phyloP scores from a whole-genome alignment of 2,113 vertebrate species.

The Hydrolagus affinis region DNA sequence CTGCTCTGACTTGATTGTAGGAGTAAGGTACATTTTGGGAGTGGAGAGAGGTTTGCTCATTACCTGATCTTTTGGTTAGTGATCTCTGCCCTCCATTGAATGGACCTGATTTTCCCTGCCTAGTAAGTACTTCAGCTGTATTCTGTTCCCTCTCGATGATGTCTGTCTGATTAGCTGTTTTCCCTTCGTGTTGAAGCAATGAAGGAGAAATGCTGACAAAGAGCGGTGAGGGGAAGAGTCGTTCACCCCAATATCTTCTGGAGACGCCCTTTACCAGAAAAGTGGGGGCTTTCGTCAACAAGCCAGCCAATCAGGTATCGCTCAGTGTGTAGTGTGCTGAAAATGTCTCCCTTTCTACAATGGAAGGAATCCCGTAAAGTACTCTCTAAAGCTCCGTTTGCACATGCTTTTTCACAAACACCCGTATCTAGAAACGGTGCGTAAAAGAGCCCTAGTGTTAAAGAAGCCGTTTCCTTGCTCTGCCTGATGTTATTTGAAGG shows the following conservation, averaged over 20 bases:
- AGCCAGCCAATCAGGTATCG: slow-evolving; percentile 79
- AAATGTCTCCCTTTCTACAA: no score
- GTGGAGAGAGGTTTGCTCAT: background rate
- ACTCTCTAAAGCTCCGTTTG: no score
- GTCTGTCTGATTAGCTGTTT: background rate
- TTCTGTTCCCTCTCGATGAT: background rate
- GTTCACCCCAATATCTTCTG: slow-evolving; percentile 66
- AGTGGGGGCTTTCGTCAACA: slow-evolving; percentile 92
- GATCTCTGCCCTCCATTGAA: background rate
- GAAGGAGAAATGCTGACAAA: slow-evolving; percentile 69
- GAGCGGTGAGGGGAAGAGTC: slow-evolving; percentile 63
- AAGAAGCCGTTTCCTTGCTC: no score
- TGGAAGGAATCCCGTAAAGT: no score
- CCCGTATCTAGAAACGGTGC: no score
- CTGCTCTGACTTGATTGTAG: no score
- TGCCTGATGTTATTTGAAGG: no score
- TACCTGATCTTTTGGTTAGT: background rate
- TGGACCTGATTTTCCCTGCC: background rate
- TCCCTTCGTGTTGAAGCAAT: slow-evolving; percentile 41
- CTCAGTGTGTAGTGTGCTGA: background rate
- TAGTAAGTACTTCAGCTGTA: background rate
- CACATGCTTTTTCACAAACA: no score
- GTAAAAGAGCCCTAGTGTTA: no score
- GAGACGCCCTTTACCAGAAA: slow-evolving; percentile 82
- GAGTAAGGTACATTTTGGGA: no score